Evolutionary conservation across 2,888 invertebrate genomes (phyloP), one percentile per base, ranked within the genome.

Genomic region (Mythimna loreyi): DNA sequence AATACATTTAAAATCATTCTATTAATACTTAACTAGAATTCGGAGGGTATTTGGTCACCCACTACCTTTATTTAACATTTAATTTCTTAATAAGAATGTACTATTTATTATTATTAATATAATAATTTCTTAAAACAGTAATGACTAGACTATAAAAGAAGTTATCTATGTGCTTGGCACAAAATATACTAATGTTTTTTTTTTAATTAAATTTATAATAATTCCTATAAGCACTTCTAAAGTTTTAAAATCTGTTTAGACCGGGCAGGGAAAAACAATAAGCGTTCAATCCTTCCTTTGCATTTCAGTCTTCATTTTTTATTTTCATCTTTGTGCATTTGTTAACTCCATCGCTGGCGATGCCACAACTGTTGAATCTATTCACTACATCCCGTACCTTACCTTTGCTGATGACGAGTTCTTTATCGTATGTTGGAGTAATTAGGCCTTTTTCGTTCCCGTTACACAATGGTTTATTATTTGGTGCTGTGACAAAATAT

Each of bases 351-450:
- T 85, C 86, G 13, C 82, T 83, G 7, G 75, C 90, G 2, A 89
- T 83, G 23, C 91, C 90, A 60, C 89, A 88, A 40, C 86, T 94
- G 72, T 96, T 96, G 63, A 96, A 93, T 87, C 92, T 91, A 58
- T 96, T 95, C 0, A 96, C 95, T 1, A 95, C 96, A 75, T 96
- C 96, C 72, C 96, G 90, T 2, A 96, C 96, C 80, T 94, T 96
- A 0, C 96, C 95, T 86, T 94, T 96, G 80, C 93, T 94, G 61
- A 96, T 95, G 1, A 95, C 94, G 13, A 95, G 88, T 80, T 92
- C 94, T 71, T 93, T 95, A 65, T 95, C 95, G 65, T 95, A 95
- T 0, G 92, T 94, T 0, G 96, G 94, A 0, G 93, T 95, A 28
- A 94, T 93, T 67, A 92, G 84, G 66, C 89, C 91, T 82, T 90